Percentiles rank a stretch among this genome's conserved stretches.
Conservation (phyloP, 2,888 invertebrate species). For the Spicauda simplicius region DNA sequence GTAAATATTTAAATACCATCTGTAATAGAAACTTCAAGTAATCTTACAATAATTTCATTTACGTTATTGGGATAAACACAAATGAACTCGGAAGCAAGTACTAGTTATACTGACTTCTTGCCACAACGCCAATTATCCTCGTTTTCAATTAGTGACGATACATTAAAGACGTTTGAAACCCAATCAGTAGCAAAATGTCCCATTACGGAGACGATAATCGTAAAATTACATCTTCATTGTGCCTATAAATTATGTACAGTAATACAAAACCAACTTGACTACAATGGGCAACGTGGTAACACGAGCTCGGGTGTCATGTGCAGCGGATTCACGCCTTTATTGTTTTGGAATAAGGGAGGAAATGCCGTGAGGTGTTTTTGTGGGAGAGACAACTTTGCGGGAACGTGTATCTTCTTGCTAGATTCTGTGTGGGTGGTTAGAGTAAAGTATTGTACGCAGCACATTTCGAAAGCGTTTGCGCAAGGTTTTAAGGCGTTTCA, state of each 20-base stretch:
- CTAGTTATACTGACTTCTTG: background rate
- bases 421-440: conserved; percentile 58
- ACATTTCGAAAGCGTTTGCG: conserved; percentile 64
- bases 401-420: conserved; percentile 50
- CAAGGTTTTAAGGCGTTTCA: conserved; percentile 45
- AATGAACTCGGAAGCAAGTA: background rate
- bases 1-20: no score
- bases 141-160: conserved; percentile 41
- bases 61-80: background rate
- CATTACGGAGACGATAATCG: conserved; percentile 56
- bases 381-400: conserved; percentile 36
- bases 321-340: conserved; percentile 15
- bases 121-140: conserved; percentile 30
- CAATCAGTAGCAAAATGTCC: conserved; percentile 56
- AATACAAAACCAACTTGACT: conserved; percentile 30
- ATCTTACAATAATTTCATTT: background rate
- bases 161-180: conserved; percentile 35
- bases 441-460: conserved; percentile 51
- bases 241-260: conserved; percentile 35
- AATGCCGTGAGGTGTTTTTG: conserved; percentile 20
- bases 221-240: conserved; percentile 56
- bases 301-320: conserved; percentile 7
- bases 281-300: conserved; percentile 31
- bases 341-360: background rate
- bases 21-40: background rate